These are phyloP conservation scores for Uloborus plumipes DNA, from an alignment of 2,888 invertebrate species.

Conservation along the genomic window DNA sequence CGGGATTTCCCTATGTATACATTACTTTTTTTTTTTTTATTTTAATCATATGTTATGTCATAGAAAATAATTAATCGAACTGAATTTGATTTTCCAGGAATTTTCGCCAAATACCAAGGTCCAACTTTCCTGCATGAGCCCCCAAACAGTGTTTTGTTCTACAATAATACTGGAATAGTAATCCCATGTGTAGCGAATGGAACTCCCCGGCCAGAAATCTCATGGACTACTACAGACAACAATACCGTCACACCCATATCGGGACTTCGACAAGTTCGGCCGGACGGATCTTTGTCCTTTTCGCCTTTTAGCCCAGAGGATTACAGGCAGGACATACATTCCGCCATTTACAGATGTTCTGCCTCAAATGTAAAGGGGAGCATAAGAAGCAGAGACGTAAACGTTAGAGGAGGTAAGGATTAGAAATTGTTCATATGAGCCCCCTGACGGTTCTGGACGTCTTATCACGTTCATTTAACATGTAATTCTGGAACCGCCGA, in stretches of 20 bases:
- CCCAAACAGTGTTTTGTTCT: slow-evolving; percentile 55
- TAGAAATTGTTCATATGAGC: too few relatives aligned
- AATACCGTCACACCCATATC: slow-evolving; percentile 31
- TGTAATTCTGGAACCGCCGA: too few relatives aligned
- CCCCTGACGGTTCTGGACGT: too few relatives aligned
- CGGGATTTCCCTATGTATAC: too few relatives aligned
- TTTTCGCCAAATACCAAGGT: slow-evolving; percentile 40
- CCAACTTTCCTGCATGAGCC: slow-evolving; percentile 62
- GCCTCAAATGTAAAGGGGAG: slow-evolving; percentile 90
- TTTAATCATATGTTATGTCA: too few relatives aligned
- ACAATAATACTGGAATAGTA: slow-evolving; percentile 50
- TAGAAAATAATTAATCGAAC: too few relatives aligned
- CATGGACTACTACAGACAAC: slow-evolving; percentile 51
- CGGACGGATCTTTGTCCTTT: slow-evolving; percentile 89
- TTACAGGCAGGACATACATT: slow-evolving; percentile 93
- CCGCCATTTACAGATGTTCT: slow-evolving; percentile 92
- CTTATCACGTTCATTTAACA: too few relatives aligned
- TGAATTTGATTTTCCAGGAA: slow-evolving; percentile 4
- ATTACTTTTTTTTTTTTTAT: too few relatives aligned
- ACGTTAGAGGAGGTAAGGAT: slow-evolving; percentile 93
- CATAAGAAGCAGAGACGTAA: slow-evolving; percentile 91
- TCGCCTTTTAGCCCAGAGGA: slow-evolving; percentile 94
- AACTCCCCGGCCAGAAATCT: slow-evolving; percentile 37
- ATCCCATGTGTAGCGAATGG: slow-evolving; percentile 57
- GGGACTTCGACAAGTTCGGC: slow-evolving; percentile 54